Evolutionary conservation across 2,797 vertebrate genomes (phyloP).

Genomic region (Atherinosoma microstoma): DNA sequence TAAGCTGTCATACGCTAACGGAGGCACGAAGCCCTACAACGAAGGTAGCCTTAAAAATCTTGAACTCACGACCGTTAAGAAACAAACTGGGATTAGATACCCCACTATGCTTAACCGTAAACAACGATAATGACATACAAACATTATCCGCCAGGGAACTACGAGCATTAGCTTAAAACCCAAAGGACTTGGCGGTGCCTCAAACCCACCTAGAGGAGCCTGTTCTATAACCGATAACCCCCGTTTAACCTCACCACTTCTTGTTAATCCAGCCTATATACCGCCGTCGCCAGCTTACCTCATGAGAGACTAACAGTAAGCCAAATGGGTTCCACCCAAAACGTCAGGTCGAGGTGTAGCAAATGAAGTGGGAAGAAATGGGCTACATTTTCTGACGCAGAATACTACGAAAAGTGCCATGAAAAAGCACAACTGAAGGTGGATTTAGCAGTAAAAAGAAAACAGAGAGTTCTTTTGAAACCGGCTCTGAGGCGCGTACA

Average conservation of each 20-base stretch:
- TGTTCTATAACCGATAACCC: slow-evolving; percentile 71
- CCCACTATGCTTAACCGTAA: slow-evolving; percentile 72
- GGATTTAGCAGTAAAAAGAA: slow-evolving; percentile 77
- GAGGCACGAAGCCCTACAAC: slow-evolving; percentile 28
- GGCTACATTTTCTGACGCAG: slow-evolving; percentile 69
- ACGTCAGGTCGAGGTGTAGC: slow-evolving; percentile 79
- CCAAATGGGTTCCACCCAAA: no score
- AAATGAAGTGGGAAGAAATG: slow-evolving; percentile 60
- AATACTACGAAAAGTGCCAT: no score
- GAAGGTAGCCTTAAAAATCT: slow-evolving; percentile 67
- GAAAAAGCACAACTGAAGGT: no score
- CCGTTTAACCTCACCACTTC: slow-evolving; percentile 58
- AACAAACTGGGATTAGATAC: slow-evolving; percentile 80
- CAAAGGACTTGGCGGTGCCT: slow-evolving; percentile 75
- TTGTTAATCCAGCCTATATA: slow-evolving; percentile 58
- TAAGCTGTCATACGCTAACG: slow-evolving; percentile 52
- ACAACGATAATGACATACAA: slow-evolving; percentile 6
- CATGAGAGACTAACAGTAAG: not conserved
- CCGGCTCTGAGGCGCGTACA: slow-evolving; percentile 60
- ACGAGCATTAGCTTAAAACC: slow-evolving; percentile 75
- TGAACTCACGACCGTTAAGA: slow-evolving; percentile 60
- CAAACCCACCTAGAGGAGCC: slow-evolving; percentile 73
- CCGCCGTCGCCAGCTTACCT: slow-evolving; percentile 67
- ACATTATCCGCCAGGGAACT: slow-evolving; percentile 44
- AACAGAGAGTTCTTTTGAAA: slow-evolving; percentile 65